Conservation (phyloP, 2,113 vertebrate genomes). For the Electrona antarctica region DNA sequence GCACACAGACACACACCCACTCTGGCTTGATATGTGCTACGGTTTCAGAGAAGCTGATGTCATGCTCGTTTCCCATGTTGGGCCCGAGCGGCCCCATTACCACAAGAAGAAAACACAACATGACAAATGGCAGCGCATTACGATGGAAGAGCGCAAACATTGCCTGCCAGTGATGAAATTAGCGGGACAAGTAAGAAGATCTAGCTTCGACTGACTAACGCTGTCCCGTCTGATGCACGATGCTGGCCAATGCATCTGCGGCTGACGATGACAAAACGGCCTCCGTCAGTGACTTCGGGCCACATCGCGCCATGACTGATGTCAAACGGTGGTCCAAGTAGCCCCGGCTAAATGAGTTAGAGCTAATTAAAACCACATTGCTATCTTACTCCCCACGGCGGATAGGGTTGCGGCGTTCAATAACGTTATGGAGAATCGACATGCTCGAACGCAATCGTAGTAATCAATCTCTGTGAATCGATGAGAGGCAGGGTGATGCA, state of each 20-base stretch:
- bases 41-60: slow-evolving; percentile 58
- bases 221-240: slow-evolving; percentile 34
- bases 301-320: slow-evolving; percentile 29
- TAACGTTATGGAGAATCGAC: slow-evolving; percentile 33
- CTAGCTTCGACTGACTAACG: slow-evolving; percentile 39
- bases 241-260: slow-evolving; percentile 35
- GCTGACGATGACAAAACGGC: slow-evolving; percentile 17
- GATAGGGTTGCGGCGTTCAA: slow-evolving; percentile 53
- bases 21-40: slow-evolving; percentile 37
- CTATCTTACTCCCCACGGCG: slow-evolving; percentile 1
- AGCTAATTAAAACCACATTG: slow-evolving; percentile 44
- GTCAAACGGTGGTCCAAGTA: slow-evolving; percentile 58
- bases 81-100: slow-evolving; percentile 35
- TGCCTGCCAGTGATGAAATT: slow-evolving; percentile 55
- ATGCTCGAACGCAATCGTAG: slow-evolving; percentile 8
- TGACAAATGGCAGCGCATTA: slow-evolving; percentile 68
- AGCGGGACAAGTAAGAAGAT: slow-evolving; percentile 55
- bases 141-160: slow-evolving; percentile 37
- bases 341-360: slow-evolving; percentile 43
- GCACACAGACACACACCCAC: not conserved
- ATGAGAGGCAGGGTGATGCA: slow-evolving; percentile 13
- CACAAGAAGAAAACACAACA: slow-evolving; percentile 46
- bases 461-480: slow-evolving; percentile 11
- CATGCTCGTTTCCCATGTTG: slow-evolving; percentile 46
- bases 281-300: slow-evolving; percentile 33